phyloP scores from a whole-genome alignment of 1,140 invertebrate species.

The Aphelinus atriplicis region DNA sequence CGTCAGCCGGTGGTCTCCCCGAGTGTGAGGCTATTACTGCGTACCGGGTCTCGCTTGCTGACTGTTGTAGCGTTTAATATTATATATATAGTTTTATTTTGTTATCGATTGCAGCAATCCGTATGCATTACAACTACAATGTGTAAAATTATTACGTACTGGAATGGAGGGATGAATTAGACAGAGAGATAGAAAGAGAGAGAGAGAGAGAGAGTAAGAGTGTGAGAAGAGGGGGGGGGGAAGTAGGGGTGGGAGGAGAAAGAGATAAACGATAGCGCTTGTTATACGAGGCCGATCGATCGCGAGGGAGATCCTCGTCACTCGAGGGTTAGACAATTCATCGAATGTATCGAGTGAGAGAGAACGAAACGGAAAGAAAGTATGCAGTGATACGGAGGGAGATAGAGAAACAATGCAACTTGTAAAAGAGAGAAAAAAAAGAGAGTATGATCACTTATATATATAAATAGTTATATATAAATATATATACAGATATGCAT shows the following conservation, averaged over 20 bases:
- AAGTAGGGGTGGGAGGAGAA: constrained; percentile 38
- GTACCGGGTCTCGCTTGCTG: constrained; percentile 55
- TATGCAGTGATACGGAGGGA: constrained; percentile 12
- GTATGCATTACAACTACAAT: constrained; percentile 30
- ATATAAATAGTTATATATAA: constrained; percentile 55
- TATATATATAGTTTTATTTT: constrained; percentile 61
- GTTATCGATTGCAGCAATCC: constrained; percentile 49
- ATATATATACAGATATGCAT: constrained; percentile 50
- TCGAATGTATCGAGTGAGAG: no score
- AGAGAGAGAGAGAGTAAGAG: no score
- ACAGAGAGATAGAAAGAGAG: not conserved
- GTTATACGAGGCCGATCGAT: no score
- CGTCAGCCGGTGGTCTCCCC: no score
- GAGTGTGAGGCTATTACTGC: no score
- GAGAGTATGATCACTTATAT: constrained; percentile 50
- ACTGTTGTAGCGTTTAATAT: constrained; percentile 61
- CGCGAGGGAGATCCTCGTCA: no score
- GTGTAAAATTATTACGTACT: constrained; percentile 38
- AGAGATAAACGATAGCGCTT: not conserved
- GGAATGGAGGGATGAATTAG: constrained; percentile 30
- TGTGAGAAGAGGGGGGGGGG: constrained; percentile 6
- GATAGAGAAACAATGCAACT: constrained; percentile 17
- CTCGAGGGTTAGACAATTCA: no score
- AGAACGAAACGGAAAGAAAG: no score
- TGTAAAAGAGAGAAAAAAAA: constrained; percentile 40